Evolutionary conservation across 2,888 invertebrate species (phyloP).

Genomic region (Mantis religiosa): DNA sequence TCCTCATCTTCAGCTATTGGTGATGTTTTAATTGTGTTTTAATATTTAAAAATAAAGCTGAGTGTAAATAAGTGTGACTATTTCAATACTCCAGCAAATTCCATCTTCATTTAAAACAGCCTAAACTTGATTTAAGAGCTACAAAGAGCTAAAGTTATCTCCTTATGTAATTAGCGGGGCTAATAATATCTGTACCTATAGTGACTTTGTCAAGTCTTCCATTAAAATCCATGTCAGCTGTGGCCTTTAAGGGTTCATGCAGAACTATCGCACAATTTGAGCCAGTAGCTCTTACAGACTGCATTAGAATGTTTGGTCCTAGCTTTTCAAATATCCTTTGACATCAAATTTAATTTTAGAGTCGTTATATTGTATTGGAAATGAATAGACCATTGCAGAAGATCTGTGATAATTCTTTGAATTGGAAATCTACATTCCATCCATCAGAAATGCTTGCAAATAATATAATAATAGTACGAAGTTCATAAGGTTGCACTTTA

Average conservation of each 20-base stretch:
- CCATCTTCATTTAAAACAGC: not conserved
- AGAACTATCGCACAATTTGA: not conserved
- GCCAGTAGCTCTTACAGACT: no score
- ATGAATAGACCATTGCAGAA: not conserved
- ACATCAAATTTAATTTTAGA: no score
- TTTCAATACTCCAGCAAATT: no score
- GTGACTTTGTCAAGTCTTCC: not conserved
- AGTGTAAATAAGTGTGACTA: no score
- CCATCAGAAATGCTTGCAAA: not conserved
- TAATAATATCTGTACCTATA: no score
- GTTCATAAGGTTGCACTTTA: not conserved
- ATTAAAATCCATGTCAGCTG: not conserved
- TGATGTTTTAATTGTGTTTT: no score
- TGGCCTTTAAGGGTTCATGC: not conserved
- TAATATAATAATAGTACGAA: not conserved
- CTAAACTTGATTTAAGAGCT: not conserved
- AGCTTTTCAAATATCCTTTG: no score
- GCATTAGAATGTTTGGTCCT: no score
- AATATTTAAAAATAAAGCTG: no score
- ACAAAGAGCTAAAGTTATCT: no score
- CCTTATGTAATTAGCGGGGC: not conserved
- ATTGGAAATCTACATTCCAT: not conserved
- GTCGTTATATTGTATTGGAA: no score
- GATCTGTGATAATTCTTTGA: not conserved
- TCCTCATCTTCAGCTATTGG: no score